Conservation (phyloP, 2,797 vertebrate species). For the Botia kubotai region DNA sequence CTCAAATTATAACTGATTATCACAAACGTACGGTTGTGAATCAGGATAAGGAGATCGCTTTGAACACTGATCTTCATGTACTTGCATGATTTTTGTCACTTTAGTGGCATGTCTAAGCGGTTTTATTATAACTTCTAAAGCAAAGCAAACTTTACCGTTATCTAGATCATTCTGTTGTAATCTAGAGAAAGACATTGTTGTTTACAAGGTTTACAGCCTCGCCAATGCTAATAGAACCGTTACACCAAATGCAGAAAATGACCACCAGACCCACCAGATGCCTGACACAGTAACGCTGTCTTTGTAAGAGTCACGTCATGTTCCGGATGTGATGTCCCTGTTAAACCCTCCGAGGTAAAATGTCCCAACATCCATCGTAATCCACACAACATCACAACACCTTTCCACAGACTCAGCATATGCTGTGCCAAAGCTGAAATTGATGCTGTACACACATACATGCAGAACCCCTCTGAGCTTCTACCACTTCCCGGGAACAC, state of each 20-base stretch:
- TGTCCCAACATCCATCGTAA: slow-evolving; percentile 10
- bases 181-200: slow-evolving; percentile 2
- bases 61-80: no score
- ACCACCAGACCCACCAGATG: background rate
- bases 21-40: no score
- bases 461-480: slow-evolving; percentile 65
- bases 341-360: background rate
- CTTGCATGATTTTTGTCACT: no score
- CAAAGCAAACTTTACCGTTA: slow-evolving; percentile 40
- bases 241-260: slow-evolving; percentile 21
- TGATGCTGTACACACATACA: slow-evolving; percentile 61
- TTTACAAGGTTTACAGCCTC: background rate
- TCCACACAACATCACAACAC: slow-evolving; percentile 36
- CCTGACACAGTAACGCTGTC: background rate
- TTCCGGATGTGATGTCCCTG: slow-evolving; percentile 5
- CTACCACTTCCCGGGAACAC: slow-evolving; percentile 80
- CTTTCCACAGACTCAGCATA: slow-evolving; percentile 45
- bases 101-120: background rate
- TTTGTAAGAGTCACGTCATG: slow-evolving; percentile 7
- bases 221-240: background rate
- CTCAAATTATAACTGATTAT: no score
- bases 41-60: no score
- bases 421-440: slow-evolving; percentile 42
- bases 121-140: background rate
- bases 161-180: slow-evolving; percentile 8